These are phyloP conservation scores for Tenualosa thibaudeaui DNA, from an alignment of 2,797 vertebrate species.

Conservation along the genomic window DNA sequence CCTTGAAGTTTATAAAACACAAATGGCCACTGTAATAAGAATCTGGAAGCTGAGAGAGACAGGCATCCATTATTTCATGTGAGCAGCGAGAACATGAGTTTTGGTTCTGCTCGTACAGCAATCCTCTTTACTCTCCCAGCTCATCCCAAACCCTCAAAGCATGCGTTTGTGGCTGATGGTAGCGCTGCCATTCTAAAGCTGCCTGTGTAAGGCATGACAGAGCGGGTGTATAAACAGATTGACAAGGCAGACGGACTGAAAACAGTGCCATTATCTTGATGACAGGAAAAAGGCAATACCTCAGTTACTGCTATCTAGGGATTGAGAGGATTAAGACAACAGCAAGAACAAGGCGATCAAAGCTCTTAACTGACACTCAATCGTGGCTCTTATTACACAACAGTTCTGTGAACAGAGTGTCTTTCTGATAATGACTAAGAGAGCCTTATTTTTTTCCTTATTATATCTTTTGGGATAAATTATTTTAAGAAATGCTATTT, in stretches of 20 bases:
- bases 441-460: background rate
- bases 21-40: background rate
- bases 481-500: background rate
- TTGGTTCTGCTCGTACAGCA: background rate
- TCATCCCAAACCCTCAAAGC: background rate
- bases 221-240: background rate
- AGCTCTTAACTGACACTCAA: slow-evolving; percentile 17
- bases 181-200: background rate
- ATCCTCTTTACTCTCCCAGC: background rate
- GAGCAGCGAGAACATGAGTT: background rate
- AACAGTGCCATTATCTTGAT: background rate
- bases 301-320: slow-evolving; percentile 19
- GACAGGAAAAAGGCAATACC: slow-evolving; percentile 16
- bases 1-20: slow-evolving; percentile 30
- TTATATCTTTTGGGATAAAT: background rate
- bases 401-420: background rate
- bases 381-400: slow-evolving; percentile 2
- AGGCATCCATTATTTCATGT: background rate
- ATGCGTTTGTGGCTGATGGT: background rate
- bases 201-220: background rate
- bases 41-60: background rate
- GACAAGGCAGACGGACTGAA: slow-evolving; percentile 5
- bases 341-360: slow-evolving; percentile 13
- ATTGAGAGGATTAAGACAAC: slow-evolving; percentile 13
- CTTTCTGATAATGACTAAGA: background rate